A percentile compares a stretch with the other conserved stretches of the same genome.
phyloP scores from a whole-genome alignment of 2,797 vertebrate species.

The Okamejei kenojei region DNA sequence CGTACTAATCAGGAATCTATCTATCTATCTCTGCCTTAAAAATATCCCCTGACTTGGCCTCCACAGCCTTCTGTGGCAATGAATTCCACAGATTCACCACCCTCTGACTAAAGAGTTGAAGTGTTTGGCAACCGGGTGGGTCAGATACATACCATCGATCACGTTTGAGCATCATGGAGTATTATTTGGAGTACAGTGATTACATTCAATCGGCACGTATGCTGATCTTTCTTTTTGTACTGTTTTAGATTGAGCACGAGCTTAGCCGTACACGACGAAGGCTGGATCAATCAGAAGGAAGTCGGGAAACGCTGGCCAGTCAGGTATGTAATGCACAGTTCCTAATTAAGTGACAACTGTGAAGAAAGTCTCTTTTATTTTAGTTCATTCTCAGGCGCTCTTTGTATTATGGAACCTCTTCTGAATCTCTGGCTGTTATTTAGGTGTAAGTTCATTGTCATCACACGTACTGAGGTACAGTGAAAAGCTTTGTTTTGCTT shows the following conservation, averaged over 20 bases:
- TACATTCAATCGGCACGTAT: background rate
- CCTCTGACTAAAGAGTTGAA: no score
- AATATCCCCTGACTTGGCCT: no score
- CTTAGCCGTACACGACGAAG: constrained; percentile 64
- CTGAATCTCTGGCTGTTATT: background rate
- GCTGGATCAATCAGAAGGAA: constrained; percentile 73
- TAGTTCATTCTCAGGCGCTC: background rate
- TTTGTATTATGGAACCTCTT: background rate
- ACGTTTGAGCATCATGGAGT: background rate
- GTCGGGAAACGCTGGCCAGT: constrained; percentile 67
- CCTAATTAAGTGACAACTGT: background rate
- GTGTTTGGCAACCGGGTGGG: background rate
- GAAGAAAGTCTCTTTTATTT: background rate
- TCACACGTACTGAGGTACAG: no score
- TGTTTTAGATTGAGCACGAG: constrained; percentile 69
- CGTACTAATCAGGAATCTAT: no score
- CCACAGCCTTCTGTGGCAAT: no score
- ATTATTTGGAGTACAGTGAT: background rate
- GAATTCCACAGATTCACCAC: no score
- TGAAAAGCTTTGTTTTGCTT: no score
- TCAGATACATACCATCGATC: background rate
- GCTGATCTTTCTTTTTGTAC: background rate
- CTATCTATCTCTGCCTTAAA: no score
- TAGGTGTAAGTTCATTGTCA: no score
- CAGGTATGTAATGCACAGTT: constrained; percentile 62